phyloP scores from a whole-genome alignment of 2,113 vertebrate genomes.

The Phaetusa simplex region DNA sequence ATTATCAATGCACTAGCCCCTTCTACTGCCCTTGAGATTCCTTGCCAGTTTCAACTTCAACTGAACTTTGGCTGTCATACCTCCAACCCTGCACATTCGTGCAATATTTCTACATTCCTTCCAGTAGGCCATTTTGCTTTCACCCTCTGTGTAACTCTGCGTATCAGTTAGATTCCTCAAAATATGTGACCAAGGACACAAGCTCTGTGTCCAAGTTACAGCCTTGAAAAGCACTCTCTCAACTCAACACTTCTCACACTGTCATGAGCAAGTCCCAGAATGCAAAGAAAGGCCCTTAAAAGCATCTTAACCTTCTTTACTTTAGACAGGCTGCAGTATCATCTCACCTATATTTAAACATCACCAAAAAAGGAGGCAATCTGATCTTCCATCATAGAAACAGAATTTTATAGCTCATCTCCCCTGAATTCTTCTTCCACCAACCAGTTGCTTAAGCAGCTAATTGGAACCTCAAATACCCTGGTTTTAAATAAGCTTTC shows the following conservation, averaged over 20 bases:
- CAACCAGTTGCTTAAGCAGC: neutral
- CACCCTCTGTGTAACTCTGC: neutral
- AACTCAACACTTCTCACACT: neutral
- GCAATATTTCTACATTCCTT: neutral
- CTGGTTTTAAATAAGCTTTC: neutral
- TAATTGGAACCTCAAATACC: neutral
- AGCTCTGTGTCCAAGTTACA: neutral
- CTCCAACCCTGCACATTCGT: neutral
- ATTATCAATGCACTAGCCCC: neutral
- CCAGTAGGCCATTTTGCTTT: neutral
- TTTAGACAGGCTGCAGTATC: neutral
- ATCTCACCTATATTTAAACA: neutral
- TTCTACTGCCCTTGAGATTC: neutral
- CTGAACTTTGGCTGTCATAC: neutral
- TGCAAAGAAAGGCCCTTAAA: neutral
- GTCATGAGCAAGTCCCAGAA: fast-evolving
- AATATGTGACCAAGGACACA: fast-evolving
- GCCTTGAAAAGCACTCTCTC: neutral
- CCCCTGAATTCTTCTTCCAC: neutral
- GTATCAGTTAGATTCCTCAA: neutral
- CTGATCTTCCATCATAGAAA: neutral
- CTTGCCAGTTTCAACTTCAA: neutral
- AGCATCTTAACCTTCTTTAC: neutral
- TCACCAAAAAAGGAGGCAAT: neutral
- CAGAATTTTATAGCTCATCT: neutral